Conservation (phyloP, 2,888 invertebrate species). For the Tipula unca region DNA sequence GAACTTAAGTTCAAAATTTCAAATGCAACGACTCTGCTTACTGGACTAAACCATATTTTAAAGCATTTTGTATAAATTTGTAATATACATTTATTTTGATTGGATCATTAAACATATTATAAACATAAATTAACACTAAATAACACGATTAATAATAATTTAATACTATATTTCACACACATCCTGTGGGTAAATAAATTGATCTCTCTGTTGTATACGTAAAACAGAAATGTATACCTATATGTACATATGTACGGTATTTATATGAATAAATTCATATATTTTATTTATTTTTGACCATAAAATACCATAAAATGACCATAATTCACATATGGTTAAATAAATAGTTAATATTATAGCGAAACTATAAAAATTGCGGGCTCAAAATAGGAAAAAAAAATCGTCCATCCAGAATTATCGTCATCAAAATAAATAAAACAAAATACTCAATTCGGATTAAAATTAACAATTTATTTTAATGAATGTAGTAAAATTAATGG, state of each 20-base stretch:
- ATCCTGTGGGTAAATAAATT: not conserved
- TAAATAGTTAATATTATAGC: not conserved
- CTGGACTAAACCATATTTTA: not conserved
- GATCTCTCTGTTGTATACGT: not conserved
- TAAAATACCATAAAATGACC: not conserved
- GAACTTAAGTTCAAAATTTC: too few species aligned
- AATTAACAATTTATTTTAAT: conserved; percentile 14
- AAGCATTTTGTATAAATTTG: too few species aligned
- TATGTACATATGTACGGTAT: not conserved
- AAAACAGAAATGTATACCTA: not conserved
- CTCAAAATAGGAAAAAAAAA: not conserved
- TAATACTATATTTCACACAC: not conserved
- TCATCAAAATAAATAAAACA: not conserved
- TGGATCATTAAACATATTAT: not conserved
- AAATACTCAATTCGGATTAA: not conserved
- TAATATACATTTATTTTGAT: not conserved
- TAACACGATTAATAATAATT: not conserved
- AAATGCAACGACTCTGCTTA: too few species aligned
- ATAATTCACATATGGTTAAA: conserved; percentile 14
- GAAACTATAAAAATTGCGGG: not conserved
- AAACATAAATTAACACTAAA: not conserved
- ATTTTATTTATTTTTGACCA: not conserved
- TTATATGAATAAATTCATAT: not conserved
- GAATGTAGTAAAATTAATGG: not conserved
- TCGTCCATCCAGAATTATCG: not conserved